Base-by-base conservation (phyloP, 2,888 invertebrate genomes). In the Notodonta ziczac region DNA sequence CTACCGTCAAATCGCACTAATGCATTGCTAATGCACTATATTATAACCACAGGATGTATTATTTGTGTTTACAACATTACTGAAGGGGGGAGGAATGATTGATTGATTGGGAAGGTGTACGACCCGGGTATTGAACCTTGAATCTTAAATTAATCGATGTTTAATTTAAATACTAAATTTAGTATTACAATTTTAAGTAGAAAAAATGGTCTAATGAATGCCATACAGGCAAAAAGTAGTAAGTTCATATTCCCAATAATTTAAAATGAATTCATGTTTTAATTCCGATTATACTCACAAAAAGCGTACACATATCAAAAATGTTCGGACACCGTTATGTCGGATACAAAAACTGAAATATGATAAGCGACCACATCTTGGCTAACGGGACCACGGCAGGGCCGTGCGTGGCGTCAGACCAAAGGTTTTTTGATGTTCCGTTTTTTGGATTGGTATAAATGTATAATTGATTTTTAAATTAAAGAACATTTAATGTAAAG, bases 271-370 rank as follows among this genome's bases (percentile, higher is more conserved):
- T 35, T 35, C 7, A 6, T 35, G 13, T 54, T 39, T n/a, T n/a
- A 24, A 24, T 32, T 56, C 32, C 12, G 35, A n/a, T 39, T 54
- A 14, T 39, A 13, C 35, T 66, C 39, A 62, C 78, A 84, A 84
- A 84, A 83, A 85, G 80, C 81, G 53, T 10, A 51, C 24, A 84
- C 86, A 68, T 87, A 90, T 90, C 87, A 88, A 87, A 87, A 88
- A 90, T 92, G 87, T 92, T 91, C 90, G 89, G 87, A 82, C 78
- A 86, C 89, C 88, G 90, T 91, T 91, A 91, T 85, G 85, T 79
- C 71, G 76, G 76, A 78, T 79, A 86, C 88, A 91, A 91, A 86
- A 91, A 89, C 87, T 81, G 84, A 88, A 87, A 67, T 71, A 74
- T 73, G 72, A 65, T 67, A 74, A 80, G 69, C 69, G 56, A 39